Conservation (phyloP, 2,888 invertebrate species). For the Pseudococcus jackbeardsleyi region DNA sequence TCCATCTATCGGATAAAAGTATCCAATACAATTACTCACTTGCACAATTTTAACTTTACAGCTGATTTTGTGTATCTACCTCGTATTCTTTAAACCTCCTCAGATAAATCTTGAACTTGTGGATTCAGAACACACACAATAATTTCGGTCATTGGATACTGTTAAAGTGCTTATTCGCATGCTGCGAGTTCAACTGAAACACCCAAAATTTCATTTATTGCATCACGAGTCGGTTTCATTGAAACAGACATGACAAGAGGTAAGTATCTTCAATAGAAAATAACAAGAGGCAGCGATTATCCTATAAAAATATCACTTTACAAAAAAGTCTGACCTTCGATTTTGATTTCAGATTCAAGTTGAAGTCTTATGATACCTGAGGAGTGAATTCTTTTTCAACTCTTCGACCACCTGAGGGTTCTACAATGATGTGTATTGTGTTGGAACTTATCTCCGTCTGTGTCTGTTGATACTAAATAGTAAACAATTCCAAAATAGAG, state of each 20-base stretch:
- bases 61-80: slow-evolving; percentile 85
- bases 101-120: slow-evolving; percentile 76
- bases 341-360: background rate
- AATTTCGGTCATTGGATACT: slow-evolving; percentile 85
- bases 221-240: slow-evolving; percentile 77
- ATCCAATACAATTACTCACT: slow-evolving; percentile 69
- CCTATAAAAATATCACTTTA: slow-evolving; percentile 71
- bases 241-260: slow-evolving; percentile 73
- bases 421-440: too few species aligned
- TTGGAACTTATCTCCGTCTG: too few species aligned
- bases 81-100: slow-evolving; percentile 78
- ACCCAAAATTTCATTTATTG: slow-evolving; percentile 85
- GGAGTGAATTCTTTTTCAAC: too few species aligned
- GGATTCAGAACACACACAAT: slow-evolving; percentile 76
- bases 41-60: slow-evolving; percentile 80
- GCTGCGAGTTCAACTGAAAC: slow-evolving; percentile 79
- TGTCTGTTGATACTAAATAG: too few species aligned
- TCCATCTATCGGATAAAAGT: too few species aligned
- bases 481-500: too few species aligned
- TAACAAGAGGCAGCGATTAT: slow-evolving; percentile 83
- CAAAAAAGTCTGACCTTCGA: background rate
- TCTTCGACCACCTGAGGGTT: slow-evolving; percentile 85
- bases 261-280: slow-evolving; percentile 78
- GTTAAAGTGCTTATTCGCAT: slow-evolving; percentile 86
- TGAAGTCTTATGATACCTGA: slow-evolving; percentile 74